A percentile compares a stretch with the other conserved stretches of the same genome.
Conservation (phyloP, 2,113 vertebrate species). For the Jacana jacana region DNA sequence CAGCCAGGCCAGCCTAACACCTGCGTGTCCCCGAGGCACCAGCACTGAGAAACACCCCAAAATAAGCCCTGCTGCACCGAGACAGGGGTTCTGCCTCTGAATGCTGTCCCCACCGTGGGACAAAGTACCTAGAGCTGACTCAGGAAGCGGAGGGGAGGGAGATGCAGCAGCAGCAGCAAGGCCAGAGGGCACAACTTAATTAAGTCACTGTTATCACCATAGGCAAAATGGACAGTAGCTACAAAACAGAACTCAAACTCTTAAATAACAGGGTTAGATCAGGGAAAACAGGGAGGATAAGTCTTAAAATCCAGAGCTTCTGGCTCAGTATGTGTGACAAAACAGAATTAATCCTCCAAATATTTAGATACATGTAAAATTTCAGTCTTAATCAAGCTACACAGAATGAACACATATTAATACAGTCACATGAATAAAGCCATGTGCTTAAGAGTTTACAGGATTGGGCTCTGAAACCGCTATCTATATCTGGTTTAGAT, state of each 20-base stretch:
- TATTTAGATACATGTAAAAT: neutral
- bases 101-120: fast-evolving
- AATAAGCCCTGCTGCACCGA: neutral
- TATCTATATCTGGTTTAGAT: neutral
- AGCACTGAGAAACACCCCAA: neutral
- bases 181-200: neutral
- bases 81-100: neutral
- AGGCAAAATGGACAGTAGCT: neutral
- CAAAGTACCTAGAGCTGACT: neutral
- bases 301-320: neutral
- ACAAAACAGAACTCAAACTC: neutral
- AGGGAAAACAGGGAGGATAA: neutral
- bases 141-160: neutral
- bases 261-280: neutral
- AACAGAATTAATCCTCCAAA: neutral
- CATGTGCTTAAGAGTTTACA: neutral
- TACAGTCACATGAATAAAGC: neutral
- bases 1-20: neutral
- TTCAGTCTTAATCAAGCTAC: neutral
- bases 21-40: neutral
- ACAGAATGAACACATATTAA: neutral
- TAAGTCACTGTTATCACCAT: neutral
- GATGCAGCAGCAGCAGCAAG: neutral
- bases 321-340: neutral
- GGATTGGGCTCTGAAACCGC: neutral